phyloP scores from a whole-genome alignment of 1,140 invertebrate genomes.

The Trigoniulus corallinus region DNA sequence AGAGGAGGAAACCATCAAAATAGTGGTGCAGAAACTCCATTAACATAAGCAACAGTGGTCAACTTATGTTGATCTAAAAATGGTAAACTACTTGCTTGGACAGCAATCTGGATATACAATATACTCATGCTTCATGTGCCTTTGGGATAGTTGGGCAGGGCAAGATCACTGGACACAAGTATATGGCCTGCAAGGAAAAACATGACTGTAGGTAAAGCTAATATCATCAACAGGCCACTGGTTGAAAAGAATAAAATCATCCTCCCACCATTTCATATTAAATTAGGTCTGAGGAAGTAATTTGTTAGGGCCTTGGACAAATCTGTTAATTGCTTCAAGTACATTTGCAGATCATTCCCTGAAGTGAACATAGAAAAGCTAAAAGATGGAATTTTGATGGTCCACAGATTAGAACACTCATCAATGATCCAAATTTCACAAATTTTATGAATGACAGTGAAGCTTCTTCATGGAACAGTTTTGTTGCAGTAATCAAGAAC shows the following conservation, averaged over 20 bases:
- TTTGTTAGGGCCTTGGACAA: too few species aligned
- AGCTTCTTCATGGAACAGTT: too few species aligned
- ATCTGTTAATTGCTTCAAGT: neutral
- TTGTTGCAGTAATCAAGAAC: too few species aligned
- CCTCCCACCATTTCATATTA: conserved; percentile 6
- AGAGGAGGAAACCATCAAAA: neutral
- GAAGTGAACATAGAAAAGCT: conserved; percentile 13
- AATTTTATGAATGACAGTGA: too few species aligned
- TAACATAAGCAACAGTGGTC: neutral
- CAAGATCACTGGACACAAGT: conserved; percentile 11
- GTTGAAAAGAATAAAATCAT: conserved; percentile 12
- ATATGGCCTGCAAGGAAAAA: conserved; percentile 11
- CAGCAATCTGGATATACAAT: conserved; percentile 14
- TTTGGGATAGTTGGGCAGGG: conserved; percentile 14
- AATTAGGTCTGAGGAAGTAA: too few species aligned
- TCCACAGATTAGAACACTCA: conserved; percentile 12
- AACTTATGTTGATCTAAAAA: conserved; percentile 14
- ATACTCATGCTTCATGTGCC: conserved; percentile 15
- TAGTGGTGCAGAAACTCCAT: neutral
- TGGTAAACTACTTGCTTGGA: conserved; percentile 10
- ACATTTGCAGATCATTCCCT: conserved; percentile 8
- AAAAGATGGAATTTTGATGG: conserved; percentile 13
- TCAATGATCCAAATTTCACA: too few species aligned
- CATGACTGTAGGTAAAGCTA: conserved; percentile 1
- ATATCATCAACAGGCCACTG: conserved; percentile 10